Evolutionary conservation across 2,888 invertebrate genomes (phyloP).

Genomic region (Arenicola marina): DNA sequence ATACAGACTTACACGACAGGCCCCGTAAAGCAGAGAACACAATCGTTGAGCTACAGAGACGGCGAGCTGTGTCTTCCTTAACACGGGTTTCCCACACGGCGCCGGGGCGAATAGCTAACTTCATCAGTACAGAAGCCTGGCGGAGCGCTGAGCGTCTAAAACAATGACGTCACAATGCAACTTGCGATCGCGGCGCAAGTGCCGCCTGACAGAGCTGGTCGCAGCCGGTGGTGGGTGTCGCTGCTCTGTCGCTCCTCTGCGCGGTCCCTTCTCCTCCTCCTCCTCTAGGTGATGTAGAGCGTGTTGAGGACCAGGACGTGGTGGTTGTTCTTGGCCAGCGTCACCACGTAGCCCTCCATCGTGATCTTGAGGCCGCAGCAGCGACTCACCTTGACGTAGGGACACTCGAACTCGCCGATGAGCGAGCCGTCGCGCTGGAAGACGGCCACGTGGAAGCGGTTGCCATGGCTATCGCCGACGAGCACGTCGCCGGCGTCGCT

Average conservation of each 20-base stretch:
- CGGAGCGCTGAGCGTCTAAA: neutral
- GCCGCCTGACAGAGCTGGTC: too few species aligned
- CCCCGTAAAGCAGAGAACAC: too few species aligned
- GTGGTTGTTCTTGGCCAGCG: slow-evolving; percentile 97
- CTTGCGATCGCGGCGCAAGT: too few species aligned
- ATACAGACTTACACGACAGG: too few species aligned
- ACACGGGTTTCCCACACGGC: too few species aligned
- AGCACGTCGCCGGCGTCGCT: slow-evolving; percentile 95
- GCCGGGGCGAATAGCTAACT: neutral
- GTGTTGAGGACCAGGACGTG: slow-evolving; percentile 86
- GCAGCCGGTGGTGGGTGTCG: too few species aligned
- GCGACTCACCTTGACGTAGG: slow-evolving; percentile 96
- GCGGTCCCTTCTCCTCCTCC: neutral
- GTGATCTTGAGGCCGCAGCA: slow-evolving; percentile 98
- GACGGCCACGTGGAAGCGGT: slow-evolving; percentile 95
- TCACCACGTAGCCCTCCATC: slow-evolving; percentile 86
- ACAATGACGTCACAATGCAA: too few species aligned
- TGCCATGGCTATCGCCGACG: slow-evolving; percentile 96
- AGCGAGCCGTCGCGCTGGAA: slow-evolving; percentile 81
- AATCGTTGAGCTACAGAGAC: too few species aligned
- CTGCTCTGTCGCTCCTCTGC: neutral
- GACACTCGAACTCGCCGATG: slow-evolving; percentile 86
- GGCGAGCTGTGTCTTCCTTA: too few species aligned
- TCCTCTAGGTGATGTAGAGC: slow-evolving; percentile 48
- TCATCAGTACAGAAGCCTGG: neutral